Evolutionary conservation across 2,113 vertebrate genomes (phyloP), one percentile per base, ranked within the genome.

Genomic region (Bothrops jararaca): DNA sequence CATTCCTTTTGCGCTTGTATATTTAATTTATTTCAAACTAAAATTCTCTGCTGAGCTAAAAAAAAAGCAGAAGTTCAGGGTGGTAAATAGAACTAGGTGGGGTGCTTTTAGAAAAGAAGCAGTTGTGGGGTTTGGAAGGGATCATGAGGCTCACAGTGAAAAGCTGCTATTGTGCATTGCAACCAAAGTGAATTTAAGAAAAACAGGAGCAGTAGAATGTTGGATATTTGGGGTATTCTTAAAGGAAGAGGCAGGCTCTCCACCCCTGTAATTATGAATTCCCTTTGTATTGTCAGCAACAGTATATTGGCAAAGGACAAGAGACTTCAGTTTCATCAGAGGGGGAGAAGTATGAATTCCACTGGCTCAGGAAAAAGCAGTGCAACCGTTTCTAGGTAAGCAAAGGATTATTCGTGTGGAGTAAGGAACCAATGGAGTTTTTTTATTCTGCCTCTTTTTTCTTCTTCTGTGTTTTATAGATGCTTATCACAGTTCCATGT

Each of bases 351-450:
- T 97, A 99, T 99, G 98, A 99, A 99, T 97, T 99, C 99, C 5
- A 99, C 98, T 0, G 99, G 99, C 56, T 99, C 99, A 87, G 99
- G 98, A 87, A 99, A 99, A 95, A 99, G 99, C 97, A 99, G 98
- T 88, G 97, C 98, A 1, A 99, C 98, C 1, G 98, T 99, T 91
- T 99, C 99, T 97, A 99, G 99, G 99, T 99, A 96, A 98, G 91
- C 58, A 26, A 94, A 89, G 92, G 85, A 88, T 89, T 48, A 86
- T 86, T 50, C 18, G 10, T 24, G 6, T 39, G 87, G 87, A 54
- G 1, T 10, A 24, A 56, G 34, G 5, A 20, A 20, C 11, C n/a
- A 54, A 3, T 23, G 13, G 5, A 29, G 29, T 48, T 29, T 20
- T 26, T 57, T 23, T 42, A 60, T 57, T 24, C 48, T 0, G 1